Conservation (phyloP, 2,888 invertebrate genomes). For the Ichneumoninae sp. region DNA sequence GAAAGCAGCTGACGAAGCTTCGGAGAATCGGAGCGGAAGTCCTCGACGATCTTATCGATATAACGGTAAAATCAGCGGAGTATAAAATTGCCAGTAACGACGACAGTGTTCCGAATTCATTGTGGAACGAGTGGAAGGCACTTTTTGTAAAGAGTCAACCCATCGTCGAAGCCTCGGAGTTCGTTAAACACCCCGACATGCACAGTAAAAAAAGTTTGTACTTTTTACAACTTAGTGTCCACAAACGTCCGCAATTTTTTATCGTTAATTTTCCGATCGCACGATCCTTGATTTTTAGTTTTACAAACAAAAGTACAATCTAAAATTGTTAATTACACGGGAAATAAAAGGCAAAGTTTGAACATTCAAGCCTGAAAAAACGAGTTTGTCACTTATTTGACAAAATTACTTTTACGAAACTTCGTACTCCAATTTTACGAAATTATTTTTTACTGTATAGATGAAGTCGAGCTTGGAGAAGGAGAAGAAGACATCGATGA, state of each 20-base stretch:
- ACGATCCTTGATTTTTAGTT: no score
- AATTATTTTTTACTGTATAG: neutral
- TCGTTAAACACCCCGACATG: slow-evolving; percentile 75
- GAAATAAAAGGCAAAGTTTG: no score
- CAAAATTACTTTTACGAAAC: no score
- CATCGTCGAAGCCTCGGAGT: slow-evolving; percentile 85
- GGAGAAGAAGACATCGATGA: slow-evolving; percentile 82
- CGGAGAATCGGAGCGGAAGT: slow-evolving; percentile 79
- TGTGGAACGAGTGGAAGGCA: slow-evolving; percentile 86
- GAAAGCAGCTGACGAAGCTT: slow-evolving; percentile 79
- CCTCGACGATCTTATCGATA: slow-evolving; percentile 86
- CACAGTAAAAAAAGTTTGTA: no score
- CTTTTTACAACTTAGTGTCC: no score
- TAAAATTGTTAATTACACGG: no score
- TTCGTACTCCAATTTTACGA: no score
- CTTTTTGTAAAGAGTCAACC: slow-evolving; percentile 86
- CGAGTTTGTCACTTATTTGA: no score
- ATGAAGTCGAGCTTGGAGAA: slow-evolving; percentile 77
- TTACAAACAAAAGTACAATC: no score
- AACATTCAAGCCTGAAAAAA: no score
- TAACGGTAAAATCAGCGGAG: slow-evolving; percentile 86
- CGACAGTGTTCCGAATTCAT: slow-evolving; percentile 84
- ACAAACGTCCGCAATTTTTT: no score
- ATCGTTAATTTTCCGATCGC: no score
- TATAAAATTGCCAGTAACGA: slow-evolving; percentile 83